phyloP scores from a whole-genome alignment of 1,140 invertebrate species.

The Scaptomyza montana region DNA sequence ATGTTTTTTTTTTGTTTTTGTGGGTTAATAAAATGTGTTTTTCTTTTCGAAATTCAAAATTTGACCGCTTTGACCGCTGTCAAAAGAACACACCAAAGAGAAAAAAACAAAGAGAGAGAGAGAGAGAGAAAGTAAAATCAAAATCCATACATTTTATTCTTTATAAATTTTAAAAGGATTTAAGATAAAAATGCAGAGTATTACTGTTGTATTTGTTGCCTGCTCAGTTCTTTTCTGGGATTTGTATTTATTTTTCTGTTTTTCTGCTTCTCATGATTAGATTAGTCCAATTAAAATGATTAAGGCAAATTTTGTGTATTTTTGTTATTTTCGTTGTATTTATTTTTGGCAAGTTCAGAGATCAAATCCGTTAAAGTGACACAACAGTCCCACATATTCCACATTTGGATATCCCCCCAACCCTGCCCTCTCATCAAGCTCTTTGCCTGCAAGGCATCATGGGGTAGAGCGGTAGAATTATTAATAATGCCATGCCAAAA shows the following conservation, averaged over 20 bases:
- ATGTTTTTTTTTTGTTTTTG: slow-evolving; percentile 38
- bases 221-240: slow-evolving; percentile 22
- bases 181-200: slow-evolving; percentile 34
- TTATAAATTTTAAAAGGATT: slow-evolving; percentile 35
- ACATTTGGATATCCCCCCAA: neutral
- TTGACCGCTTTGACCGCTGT: slow-evolving; percentile 75
- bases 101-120: neutral
- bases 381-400: slow-evolving; percentile 27
- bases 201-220: slow-evolving; percentile 12
- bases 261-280: slow-evolving; percentile 50
- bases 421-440: neutral
- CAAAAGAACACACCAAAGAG: slow-evolving; percentile 1
- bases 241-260: slow-evolving; percentile 10
- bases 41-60: slow-evolving; percentile 16
- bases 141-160: slow-evolving; percentile 28
- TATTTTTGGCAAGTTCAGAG: slow-evolving; percentile 48
- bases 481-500: slow-evolving; percentile 29
- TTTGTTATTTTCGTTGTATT: slow-evolving; percentile 2
- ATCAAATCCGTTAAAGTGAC: slow-evolving; percentile 62
- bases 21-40: slow-evolving; percentile 26
- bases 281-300: slow-evolving; percentile 63
- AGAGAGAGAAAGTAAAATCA: slow-evolving; percentile 13
- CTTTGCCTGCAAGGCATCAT: slow-evolving; percentile 11
- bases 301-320: slow-evolving; percentile 25
- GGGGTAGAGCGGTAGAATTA: slow-evolving; percentile 21